phyloP scores from a whole-genome alignment of 2,113 vertebrate genomes.

The Pandion haliaetus region DNA sequence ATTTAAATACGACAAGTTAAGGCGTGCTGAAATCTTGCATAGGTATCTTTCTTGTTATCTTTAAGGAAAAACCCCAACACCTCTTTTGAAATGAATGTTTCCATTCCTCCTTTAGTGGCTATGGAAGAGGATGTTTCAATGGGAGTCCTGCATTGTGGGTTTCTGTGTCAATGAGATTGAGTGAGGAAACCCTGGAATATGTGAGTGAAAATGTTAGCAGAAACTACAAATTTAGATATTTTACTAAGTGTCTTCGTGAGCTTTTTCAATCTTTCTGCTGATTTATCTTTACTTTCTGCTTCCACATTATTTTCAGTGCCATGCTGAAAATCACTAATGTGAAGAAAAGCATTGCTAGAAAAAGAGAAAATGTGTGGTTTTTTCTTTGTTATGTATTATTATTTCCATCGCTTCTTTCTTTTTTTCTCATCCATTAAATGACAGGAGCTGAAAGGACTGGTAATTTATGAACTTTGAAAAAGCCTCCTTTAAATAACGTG shows the following conservation, averaged over 20 bases:
- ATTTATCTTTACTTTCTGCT: not conserved
- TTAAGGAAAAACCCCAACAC: not conserved
- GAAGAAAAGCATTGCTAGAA: not conserved
- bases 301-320: not conserved
- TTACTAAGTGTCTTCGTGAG: not conserved
- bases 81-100: not conserved
- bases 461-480: not conserved
- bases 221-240: not conserved
- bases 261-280: not conserved
- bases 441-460: not conserved
- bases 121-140: not conserved
- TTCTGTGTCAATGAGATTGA: not conserved
- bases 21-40: not conserved
- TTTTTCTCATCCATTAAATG: not conserved
- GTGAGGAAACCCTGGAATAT: not conserved
- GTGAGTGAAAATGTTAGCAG: not conserved
- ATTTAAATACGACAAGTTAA: not conserved
- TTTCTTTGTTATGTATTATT: not conserved
- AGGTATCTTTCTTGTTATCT: not conserved
- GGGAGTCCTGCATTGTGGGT: not conserved
- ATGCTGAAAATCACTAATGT: not conserved
- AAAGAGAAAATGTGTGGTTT: not conserved
- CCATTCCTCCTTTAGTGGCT: not conserved
- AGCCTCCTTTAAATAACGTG: not conserved
- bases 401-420: not conserved